Percentiles rank a stretch among this genome's conserved stretches.
Conservation (phyloP, 1,140 invertebrate genomes). For the Spodoptera frugiperda region DNA sequence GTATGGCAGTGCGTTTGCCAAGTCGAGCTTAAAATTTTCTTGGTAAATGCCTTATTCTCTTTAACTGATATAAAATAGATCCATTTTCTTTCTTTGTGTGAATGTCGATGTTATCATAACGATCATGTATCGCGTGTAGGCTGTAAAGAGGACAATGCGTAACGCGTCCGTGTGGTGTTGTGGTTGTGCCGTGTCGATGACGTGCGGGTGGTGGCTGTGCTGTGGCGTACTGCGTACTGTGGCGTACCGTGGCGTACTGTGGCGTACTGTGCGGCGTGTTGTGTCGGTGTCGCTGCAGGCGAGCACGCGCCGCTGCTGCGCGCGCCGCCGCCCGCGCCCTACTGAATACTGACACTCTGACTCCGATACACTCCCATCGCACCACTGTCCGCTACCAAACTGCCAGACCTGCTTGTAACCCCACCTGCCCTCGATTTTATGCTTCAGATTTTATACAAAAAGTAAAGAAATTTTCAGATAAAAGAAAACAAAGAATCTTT, state of each 20-base stretch:
- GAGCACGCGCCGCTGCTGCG: constrained; percentile 88
- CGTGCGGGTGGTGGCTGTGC: constrained; percentile 11
- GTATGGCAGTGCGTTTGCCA: too few relatives aligned
- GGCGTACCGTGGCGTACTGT: constrained; percentile 48
- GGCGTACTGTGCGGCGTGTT: constrained; percentile 53
- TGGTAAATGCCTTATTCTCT: too few relatives aligned
- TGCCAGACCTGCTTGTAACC: constrained; percentile 5
- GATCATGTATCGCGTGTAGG: neutral
- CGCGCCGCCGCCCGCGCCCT: constrained; percentile 78
- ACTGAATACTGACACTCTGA: constrained; percentile 68
- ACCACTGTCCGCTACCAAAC: constrained; percentile 10
- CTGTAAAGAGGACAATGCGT: constrained; percentile 32
- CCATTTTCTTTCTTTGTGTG: too few relatives aligned
- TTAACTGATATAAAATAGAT: too few relatives aligned
- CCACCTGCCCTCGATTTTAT: neutral
- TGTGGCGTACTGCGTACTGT: constrained; percentile 38
- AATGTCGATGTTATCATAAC: neutral
- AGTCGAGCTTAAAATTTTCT: too few relatives aligned
- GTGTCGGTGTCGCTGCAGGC: constrained; percentile 83
- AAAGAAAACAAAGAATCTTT: too few relatives aligned
- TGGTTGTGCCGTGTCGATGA: constrained; percentile 43
- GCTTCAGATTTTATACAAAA: neutral
- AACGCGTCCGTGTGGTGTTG: constrained; percentile 44
- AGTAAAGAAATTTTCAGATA: too few relatives aligned
- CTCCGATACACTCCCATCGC: constrained; percentile 52